Evolutionary conservation across 1,140 invertebrate species (phyloP).

Genomic region (Plectus sambesii): DNA sequence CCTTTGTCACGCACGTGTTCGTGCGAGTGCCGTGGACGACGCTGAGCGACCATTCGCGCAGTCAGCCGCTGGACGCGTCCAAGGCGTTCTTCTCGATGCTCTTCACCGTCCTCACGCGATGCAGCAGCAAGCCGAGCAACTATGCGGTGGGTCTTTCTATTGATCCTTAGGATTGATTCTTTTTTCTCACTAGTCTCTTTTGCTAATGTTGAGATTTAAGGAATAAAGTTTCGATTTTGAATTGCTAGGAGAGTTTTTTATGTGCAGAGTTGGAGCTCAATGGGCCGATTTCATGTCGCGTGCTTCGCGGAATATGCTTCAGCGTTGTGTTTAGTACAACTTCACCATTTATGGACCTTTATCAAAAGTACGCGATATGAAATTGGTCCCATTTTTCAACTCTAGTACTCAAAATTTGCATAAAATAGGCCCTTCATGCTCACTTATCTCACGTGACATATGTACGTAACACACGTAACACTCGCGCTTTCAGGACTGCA

Average conservation of each 20-base stretch:
- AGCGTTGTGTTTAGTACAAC: no score
- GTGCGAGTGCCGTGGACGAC: slow-evolving; percentile 23
- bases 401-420: no score
- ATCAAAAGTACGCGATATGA: no score
- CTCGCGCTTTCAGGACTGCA: no score
- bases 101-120: slow-evolving; percentile 18
- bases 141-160: slow-evolving; percentile 16
- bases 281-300: slow-evolving; percentile 14
- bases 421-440: no score
- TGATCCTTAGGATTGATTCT: neutral
- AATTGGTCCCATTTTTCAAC: no score
- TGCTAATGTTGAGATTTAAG: slow-evolving; percentile 25
- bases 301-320: no score
- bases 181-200: neutral
- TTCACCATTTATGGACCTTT: no score
- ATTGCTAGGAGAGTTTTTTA: slow-evolving; percentile 22
- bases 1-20: slow-evolving; percentile 21
- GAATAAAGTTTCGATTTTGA: slow-evolving; percentile 17
- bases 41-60: slow-evolving; percentile 14
- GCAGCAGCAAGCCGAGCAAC: slow-evolving; percentile 14
- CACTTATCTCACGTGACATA: no score
- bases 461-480: no score
- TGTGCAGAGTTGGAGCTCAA: slow-evolving; percentile 25
- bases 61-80: slow-evolving; percentile 25
- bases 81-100: slow-evolving; percentile 26